Evolutionary conservation across 2,888 invertebrate genomes (phyloP), one percentile per base, ranked within the genome.

Genomic region (Leucoma salicis): DNA sequence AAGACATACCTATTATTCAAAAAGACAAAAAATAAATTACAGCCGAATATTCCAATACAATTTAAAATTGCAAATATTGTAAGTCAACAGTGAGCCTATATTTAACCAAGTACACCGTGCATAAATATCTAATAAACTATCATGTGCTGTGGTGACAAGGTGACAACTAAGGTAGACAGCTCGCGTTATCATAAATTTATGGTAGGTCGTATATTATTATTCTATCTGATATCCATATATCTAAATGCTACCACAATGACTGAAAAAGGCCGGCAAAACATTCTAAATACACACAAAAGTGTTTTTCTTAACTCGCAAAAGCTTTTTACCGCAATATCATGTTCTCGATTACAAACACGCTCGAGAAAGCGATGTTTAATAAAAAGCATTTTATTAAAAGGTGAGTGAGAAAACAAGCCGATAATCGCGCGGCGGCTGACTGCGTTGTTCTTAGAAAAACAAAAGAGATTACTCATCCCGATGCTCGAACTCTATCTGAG

Each of bases 391-490:
- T 65, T 50, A 62, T 67, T 66, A 65, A 70, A 68, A 64, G 58
- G 56, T 46, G 46, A 64, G 59, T 61, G 58, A 63, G 69, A 74
- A 71, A 74, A 78, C 71, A 70, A 76, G 72, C 73, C 74, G 82
- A 84, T 85, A 80, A 86, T 83, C 81, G 77, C 57, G 49, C 61
- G 63, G 63, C 67, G 62, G 65, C 51, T 53, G 64, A 54, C 66
- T 70, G 66, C 68, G 63, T 66, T 70, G 71, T 77, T 79, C 78
- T 81, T 70, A 81, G 80, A 87, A 88, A 87, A 88, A 88, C 85
- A 88, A 87, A 86, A 84, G 87, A 85, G 84, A 87, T 89, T 87
- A 88, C 84, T 89, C 86, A 88, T 87, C 81, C 83, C 71, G 68
- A 70, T 66, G 76, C 78, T 78, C 87, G 80, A 85, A 87, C 83